Conservation (phyloP, 2,113 vertebrate genomes). For the Periophthalmus modestus region DNA sequence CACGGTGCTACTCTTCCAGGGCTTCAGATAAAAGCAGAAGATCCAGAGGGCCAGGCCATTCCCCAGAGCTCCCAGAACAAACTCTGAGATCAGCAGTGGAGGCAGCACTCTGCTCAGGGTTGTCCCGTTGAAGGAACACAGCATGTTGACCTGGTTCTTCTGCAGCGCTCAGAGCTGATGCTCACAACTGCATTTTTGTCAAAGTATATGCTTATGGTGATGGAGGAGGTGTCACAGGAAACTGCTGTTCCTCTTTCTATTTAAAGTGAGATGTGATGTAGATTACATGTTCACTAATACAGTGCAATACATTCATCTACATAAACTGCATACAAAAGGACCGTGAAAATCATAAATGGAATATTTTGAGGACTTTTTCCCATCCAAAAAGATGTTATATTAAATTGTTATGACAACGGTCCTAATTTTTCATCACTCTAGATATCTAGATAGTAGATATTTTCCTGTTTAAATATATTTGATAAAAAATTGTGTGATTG, state of each 20-base stretch:
- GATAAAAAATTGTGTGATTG: too few relatives aligned
- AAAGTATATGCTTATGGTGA: not conserved
- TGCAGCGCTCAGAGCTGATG: not conserved
- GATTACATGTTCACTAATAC: not conserved
- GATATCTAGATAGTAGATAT: too few relatives aligned
- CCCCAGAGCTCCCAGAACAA: constrained; percentile 56
- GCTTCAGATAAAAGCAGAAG: constrained; percentile 64
- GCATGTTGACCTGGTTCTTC: constrained; percentile 36
- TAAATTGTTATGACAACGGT: too few relatives aligned
- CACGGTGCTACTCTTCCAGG: constrained; percentile 67
- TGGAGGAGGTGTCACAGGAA: not conserved
- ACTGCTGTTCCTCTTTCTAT: constrained; percentile 1
- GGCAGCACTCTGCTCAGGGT: constrained; percentile 52
- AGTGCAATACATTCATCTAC: too few relatives aligned
- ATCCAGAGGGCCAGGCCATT: constrained; percentile 68
- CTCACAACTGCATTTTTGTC: not conserved
- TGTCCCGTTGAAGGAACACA: constrained; percentile 52
- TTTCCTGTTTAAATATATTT: too few relatives aligned
- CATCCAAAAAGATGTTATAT: too few relatives aligned
- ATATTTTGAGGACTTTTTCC: too few relatives aligned
- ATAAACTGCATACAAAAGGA: too few relatives aligned
- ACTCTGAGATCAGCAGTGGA: constrained; percentile 54
- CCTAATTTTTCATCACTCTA: too few relatives aligned
- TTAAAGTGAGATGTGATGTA: not conserved
- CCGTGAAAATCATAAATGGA: too few relatives aligned